phyloP scores from a whole-genome alignment of 2,888 invertebrate genomes.

The Cerceris ruficornis region DNA sequence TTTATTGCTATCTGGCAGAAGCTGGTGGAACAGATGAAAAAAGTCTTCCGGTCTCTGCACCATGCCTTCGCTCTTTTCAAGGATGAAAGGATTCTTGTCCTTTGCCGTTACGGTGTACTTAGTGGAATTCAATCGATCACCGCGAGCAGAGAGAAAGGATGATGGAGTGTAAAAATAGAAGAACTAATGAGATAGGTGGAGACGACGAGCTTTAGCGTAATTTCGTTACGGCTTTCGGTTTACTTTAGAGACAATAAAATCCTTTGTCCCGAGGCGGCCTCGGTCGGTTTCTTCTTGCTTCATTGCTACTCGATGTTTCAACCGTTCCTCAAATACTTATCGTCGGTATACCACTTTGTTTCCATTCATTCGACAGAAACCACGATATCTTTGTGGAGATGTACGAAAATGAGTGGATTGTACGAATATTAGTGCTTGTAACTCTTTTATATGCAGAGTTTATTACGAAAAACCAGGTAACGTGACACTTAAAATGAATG shows the following conservation, averaged over 20 bases:
- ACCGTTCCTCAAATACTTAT: too few species aligned
- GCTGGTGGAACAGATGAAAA: conserved; percentile 45
- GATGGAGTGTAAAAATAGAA: not conserved
- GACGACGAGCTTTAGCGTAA: not conserved
- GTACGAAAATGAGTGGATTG: too few species aligned
- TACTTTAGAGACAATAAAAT: not conserved
- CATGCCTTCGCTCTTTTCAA: conserved; percentile 48
- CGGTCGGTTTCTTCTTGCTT: too few species aligned
- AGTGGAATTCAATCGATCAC: conserved; percentile 39
- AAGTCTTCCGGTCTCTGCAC: conserved; percentile 32
- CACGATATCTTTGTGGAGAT: too few species aligned
- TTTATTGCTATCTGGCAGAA: conserved; percentile 60
- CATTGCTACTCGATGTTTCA: too few species aligned
- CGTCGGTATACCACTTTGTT: too few species aligned
- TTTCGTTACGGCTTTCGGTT: not conserved
- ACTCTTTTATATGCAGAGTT: too few species aligned
- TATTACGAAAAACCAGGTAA: too few species aligned
- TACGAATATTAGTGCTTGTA: too few species aligned
- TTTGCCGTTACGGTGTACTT: conserved; percentile 26
- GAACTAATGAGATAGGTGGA: conserved; percentile 10
- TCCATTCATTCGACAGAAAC: too few species aligned
- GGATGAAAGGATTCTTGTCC: conserved; percentile 58
- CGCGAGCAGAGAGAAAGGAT: conserved; percentile 26
- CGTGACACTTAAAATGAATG: too few species aligned
- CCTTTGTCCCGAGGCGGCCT: too few species aligned